Base-by-base conservation (phyloP, 2,888 invertebrate genomes). In the Cantharis rufa region DNA sequence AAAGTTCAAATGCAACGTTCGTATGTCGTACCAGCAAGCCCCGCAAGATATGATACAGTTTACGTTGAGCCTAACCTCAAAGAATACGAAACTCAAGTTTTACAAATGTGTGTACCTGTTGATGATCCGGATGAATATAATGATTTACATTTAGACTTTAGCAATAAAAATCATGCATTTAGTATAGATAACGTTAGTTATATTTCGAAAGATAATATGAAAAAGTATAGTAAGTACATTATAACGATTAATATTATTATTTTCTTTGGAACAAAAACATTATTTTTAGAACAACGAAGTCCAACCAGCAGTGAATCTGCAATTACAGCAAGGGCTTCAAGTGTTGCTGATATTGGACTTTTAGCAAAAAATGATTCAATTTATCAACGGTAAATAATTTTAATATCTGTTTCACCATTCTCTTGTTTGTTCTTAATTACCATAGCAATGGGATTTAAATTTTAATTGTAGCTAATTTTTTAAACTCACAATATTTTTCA, bases 1-100 rank as follows among this genome's bases (percentile, higher is more conserved):
- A 96, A 96, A 84, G 95, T 95, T 84, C 93, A 86, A 86, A 88
- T 83, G 87, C 89, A 81, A 72, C 78, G 87, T 11, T 86, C 87
- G 81, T 90, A 91, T 82, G 91, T 91, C 0, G 87, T 87, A 5
- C 93, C 94, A 0, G 86, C 89, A 15, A 90, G 90, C 85, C 91
- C 91, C 0, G 88, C 90, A 0, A 90, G 94, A 24, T 94, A 94
- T 85, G 94, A 95, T 86, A 93, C 94, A 0, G 92, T 92, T 0
- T 91, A 91, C 74, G 89, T 92, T 10, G 93, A 94, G 83, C 95
- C 96, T 24, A 95, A 95, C 84, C 91, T 97, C 66, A 96, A 97
- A 82, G 94, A 98, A 89, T 98, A 98, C 87, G 98, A 98, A 89
- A 98, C 97, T 0, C 98, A 98, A 91, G 95, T 97, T 63, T 89